These are phyloP conservation scores for Zaprionus africanus DNA, from an alignment of 1,140 invertebrate genomes.

Conservation along the genomic window DNA sequence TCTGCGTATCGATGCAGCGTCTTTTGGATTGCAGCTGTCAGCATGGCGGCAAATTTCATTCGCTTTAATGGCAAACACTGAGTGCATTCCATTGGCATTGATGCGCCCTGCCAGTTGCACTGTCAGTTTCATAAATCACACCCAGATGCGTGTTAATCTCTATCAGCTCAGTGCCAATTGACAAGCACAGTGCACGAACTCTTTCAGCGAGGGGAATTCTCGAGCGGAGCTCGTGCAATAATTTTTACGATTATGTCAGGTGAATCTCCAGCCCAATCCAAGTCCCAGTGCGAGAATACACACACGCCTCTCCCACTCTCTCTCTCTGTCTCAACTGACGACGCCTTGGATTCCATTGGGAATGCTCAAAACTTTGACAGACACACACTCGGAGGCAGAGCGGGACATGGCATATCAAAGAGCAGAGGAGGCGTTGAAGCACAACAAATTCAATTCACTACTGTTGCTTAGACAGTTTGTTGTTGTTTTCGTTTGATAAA, in stretches of 20 bases:
- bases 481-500: constrained; percentile 70
- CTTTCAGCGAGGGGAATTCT: not conserved
- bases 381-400: not conserved
- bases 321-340: constrained; percentile 12
- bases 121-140: constrained; percentile 65
- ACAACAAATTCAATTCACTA: constrained; percentile 80
- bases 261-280: not conserved
- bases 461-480: constrained; percentile 67
- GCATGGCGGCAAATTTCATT: constrained; percentile 13
- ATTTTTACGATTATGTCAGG: constrained; percentile 59
- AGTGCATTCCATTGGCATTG: constrained; percentile 53
- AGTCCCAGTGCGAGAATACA: not conserved
- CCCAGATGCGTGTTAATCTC: constrained; percentile 57
- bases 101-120: constrained; percentile 30
- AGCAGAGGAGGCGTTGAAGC: constrained; percentile 73
- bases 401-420: constrained; percentile 65
- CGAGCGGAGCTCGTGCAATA: constrained; percentile 30
- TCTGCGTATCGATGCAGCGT: constrained; percentile 61
- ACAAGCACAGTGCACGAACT: not conserved
- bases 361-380: constrained; percentile 21
- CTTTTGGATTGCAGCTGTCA: constrained; percentile 73
- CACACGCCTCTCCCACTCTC: not conserved
- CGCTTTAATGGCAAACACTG: constrained; percentile 29
- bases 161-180: constrained; percentile 21
- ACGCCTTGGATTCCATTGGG: constrained; percentile 63